Percentiles rank a stretch among this genome's conserved stretches.
These are phyloP conservation scores for Agrochola lychnidis DNA, from an alignment of 2,888 invertebrate genomes.

Conservation along the genomic window DNA sequence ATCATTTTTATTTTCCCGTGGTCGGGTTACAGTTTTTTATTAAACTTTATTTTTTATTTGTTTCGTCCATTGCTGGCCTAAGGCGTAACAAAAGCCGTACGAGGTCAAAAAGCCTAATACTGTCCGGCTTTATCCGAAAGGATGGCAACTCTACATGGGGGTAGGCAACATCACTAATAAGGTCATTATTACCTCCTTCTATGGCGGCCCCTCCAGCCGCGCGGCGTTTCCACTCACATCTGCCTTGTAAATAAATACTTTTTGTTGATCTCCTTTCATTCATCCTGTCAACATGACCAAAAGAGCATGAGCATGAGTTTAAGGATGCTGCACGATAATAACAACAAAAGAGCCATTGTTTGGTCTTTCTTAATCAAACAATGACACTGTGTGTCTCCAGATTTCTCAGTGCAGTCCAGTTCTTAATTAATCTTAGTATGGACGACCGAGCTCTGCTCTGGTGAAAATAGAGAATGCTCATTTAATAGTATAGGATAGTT, in stretches of 20 bases:
- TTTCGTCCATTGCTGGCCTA: no score
- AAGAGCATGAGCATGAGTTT: neutral
- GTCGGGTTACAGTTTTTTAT: no score
- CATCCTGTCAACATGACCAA: neutral
- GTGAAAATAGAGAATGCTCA: no score
- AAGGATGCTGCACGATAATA: neutral
- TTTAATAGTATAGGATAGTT: no score
- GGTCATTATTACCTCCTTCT: neutral
- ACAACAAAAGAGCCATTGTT: constrained; percentile 24
- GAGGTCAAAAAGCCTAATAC: no score
- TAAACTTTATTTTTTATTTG: no score
- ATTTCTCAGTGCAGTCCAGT: neutral
- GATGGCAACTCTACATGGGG: no score
- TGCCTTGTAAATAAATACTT: no score
- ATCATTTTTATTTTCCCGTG: no score
- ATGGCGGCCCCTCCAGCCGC: neutral
- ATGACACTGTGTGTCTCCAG: neutral
- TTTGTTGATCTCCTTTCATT: neutral
- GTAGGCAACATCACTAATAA: neutral
- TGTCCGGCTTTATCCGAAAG: no score
- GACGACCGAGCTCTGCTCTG: no score
- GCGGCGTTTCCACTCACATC: neutral
- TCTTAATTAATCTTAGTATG: neutral
- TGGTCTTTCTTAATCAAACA: constrained; percentile 12
- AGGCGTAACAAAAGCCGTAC: no score